A percentile compares a stretch with the other conserved stretches of the same genome.
Evolutionary conservation across 2,113 vertebrate genomes (phyloP).

Genomic region (Fregata magnificens): DNA sequence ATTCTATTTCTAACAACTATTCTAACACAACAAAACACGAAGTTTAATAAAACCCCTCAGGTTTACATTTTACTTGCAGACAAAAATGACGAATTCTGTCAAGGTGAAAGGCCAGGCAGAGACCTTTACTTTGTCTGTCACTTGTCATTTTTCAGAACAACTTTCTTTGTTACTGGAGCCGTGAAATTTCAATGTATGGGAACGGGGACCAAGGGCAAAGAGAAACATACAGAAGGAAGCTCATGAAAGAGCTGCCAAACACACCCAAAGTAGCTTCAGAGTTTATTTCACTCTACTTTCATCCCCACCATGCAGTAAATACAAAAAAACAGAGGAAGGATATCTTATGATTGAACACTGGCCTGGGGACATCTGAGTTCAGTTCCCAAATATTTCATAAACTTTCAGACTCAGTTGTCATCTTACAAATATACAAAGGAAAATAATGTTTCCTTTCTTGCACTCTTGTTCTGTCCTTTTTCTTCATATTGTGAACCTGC

Average conservation of each 20-base stretch:
- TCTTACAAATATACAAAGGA: slow-evolving; percentile 31
- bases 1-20: neutral
- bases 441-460: slow-evolving; percentile 37
- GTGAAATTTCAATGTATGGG: neutral
- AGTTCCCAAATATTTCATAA: slow-evolving; percentile 22
- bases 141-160: neutral
- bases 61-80: neutral
- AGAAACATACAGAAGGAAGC: neutral
- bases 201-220: neutral
- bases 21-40: neutral
- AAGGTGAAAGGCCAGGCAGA: neutral
- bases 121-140: neutral
- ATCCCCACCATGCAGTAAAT: neutral
- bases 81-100: neutral
- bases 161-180: neutral
- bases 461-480: neutral
- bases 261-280: neutral
- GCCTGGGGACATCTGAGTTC: neutral
- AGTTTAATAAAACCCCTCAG: neutral
- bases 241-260: neutral
- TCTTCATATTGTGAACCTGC: neutral
- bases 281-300: neutral
- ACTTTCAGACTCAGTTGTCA: slow-evolving; percentile 10
- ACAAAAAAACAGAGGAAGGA: slow-evolving; percentile 18
- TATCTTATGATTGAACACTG: neutral